Evolutionary conservation across 2,113 vertebrate species (phyloP), one percentile per base, ranked within the genome.

Genomic region (Myotis lucifugus): DNA sequence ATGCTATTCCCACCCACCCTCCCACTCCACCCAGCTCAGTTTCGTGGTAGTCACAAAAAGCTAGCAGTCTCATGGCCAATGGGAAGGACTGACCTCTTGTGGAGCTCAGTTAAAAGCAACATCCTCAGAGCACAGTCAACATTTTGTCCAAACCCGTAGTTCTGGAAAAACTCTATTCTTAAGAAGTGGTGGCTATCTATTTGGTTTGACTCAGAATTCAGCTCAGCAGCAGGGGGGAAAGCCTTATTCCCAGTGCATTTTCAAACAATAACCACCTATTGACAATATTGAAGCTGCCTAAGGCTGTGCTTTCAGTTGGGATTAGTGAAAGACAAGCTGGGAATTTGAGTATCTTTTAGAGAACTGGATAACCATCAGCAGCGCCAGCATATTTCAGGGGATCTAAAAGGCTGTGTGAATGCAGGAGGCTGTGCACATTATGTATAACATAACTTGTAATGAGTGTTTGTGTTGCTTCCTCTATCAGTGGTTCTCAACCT

Each of bases 31-130:
- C 40, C 72, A 85, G n/a, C 46, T 82, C 59, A 21, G 17, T 56
- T 52, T n/a, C 8, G 2, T 32, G 42, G 42, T 56, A 67, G 66
- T 21, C 32, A 64, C n/a, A 56, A 59, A 81, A 93, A 76, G 8
- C 13, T 32, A 70, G 37, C 18, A 25, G 25, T 76, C 48, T 83
- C 14, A 34, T 17, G 7, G 23, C 40, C 69, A 52, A 5, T 40
- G 59, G 37, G 59, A 73, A 92, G 48, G 69, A 81, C 85, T 86
- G 86, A 95, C 50, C 42, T 90, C 81, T 85, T 77, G 56, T 67
- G 48, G n/a, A 92, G 40, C 61, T 84, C 69, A 59, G 40, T 77
- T 67, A 69, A 83, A 92, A 77, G 40, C 69, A 88, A 50, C 19
- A 59, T 54, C 50, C 32, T n/a, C 59, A 77, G 59, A 88, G 46